phyloP scores from a whole-genome alignment of 2,113 vertebrate genomes.

The Cololabis saira region DNA sequence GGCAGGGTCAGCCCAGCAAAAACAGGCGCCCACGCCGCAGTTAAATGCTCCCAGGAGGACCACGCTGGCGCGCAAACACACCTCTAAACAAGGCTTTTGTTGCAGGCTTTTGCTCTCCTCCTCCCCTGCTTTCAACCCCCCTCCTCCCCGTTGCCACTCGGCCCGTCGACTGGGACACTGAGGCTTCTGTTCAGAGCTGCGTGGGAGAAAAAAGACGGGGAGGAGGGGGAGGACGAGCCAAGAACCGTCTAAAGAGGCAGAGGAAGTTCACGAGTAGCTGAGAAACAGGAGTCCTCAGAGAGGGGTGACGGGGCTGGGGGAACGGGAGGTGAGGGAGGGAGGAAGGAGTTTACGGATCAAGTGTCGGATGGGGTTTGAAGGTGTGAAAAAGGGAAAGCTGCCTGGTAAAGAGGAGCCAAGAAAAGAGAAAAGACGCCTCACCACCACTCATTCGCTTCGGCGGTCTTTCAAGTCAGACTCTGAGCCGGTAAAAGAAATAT shows the following conservation, averaged over 20 bases:
- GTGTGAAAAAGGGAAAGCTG: constrained; percentile 46
- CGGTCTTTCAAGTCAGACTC: too few species aligned
- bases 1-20: neutral
- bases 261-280: constrained; percentile 18
- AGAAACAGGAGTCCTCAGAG: constrained; percentile 39
- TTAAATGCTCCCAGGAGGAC: constrained; percentile 35
- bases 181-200: constrained; percentile 74
- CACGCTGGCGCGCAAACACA: constrained; percentile 30
- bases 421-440: neutral
- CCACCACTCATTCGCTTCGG: neutral
- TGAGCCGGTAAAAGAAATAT: too few species aligned
- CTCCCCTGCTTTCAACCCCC: constrained; percentile 40
- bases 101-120: constrained; percentile 46
- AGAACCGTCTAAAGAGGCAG: constrained; percentile 17
- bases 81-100: constrained; percentile 50
- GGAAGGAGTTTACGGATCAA: constrained; percentile 14
- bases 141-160: constrained; percentile 34
- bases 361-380: constrained; percentile 48
- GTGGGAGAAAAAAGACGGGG: constrained; percentile 48
- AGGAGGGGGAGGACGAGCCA: constrained; percentile 19
- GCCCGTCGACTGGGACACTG: constrained; percentile 65
- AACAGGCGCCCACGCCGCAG: constrained; percentile 2
- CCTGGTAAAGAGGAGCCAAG: constrained; percentile 31
- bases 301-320: constrained; percentile 25
- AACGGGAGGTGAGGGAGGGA: neutral